Evolutionary conservation across 2,797 vertebrate species (phyloP).

Genomic region (Peromyscus aztecus): DNA sequence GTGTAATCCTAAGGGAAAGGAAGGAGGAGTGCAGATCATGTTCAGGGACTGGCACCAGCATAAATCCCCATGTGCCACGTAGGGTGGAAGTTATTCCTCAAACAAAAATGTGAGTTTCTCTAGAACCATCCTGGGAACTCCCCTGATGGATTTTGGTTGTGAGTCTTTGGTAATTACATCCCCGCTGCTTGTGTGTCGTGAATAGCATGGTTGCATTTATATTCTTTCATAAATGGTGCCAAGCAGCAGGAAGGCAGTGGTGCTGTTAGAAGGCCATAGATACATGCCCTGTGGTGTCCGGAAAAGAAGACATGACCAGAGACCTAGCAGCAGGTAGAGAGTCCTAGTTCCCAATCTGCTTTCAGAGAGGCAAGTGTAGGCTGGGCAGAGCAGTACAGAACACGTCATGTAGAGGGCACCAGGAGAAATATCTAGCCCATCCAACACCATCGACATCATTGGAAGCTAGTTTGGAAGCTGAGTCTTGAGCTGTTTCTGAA

Average conservation of each 20-base stretch:
- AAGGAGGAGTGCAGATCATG: neutral
- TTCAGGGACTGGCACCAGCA: neutral
- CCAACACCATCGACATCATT: neutral
- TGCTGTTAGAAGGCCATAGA: neutral
- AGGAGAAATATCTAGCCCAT: neutral
- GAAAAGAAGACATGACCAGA: neutral
- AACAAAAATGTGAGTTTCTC: neutral
- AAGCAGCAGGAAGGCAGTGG: neutral
- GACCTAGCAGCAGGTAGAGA: neutral
- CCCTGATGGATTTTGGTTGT: constrained; percentile 39
- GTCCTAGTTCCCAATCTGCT: neutral
- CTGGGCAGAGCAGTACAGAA: neutral
- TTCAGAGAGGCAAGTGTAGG: neutral
- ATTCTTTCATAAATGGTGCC: neutral
- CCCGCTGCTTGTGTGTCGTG: neutral
- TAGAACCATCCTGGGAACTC: neutral
- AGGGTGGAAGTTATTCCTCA: neutral
- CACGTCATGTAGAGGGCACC: neutral
- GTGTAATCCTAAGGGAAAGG: neutral
- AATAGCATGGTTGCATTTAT: neutral
- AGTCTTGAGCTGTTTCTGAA: neutral
- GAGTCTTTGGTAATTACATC: neutral
- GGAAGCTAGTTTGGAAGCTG: neutral
- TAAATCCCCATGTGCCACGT: neutral
- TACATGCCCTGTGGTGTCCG: neutral